phyloP scores from a whole-genome alignment of 2,888 invertebrate genomes.

The Eilema sororculum region DNA sequence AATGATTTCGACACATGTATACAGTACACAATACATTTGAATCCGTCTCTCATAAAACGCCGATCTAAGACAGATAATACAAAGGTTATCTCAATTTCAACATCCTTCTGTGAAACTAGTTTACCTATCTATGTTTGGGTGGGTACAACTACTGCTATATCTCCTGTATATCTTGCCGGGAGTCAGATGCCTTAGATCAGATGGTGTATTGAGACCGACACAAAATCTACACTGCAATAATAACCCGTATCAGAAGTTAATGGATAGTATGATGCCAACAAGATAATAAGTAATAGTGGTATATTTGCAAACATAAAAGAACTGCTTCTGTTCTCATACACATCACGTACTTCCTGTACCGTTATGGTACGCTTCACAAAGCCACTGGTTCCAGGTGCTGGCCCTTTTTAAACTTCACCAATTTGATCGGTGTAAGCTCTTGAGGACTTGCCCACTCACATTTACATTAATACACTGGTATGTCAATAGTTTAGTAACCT shows the following conservation, averaged over 20 bases:
- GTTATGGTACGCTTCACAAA: background rate
- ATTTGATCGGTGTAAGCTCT: background rate
- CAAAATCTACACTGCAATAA: background rate
- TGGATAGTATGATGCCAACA: background rate
- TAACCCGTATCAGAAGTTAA: slow-evolving; percentile 1
- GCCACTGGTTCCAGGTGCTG: background rate
- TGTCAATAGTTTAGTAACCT: background rate
- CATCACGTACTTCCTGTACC: background rate
- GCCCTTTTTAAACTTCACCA: background rate
- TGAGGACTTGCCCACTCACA: background rate
- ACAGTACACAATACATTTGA: slow-evolving; percentile 8
- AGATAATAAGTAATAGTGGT: background rate
- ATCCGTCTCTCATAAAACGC: background rate
- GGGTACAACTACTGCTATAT: slow-evolving; percentile 11
- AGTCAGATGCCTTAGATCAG: background rate
- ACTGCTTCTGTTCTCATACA: background rate
- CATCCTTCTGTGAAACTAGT: slow-evolving; percentile 14
- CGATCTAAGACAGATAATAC: background rate
- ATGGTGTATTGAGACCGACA: background rate
- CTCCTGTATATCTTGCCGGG: slow-evolving; percentile 17
- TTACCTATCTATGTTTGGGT: slow-evolving; percentile 28
- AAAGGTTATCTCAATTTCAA: slow-evolving; percentile 17
- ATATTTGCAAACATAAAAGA: background rate
- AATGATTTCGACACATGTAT: background rate
- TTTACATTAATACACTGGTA: background rate